A percentile compares a stretch with the other conserved stretches of the same genome.
phyloP scores from a whole-genome alignment of 2,888 invertebrate species.

The Cybosia mesomella region DNA sequence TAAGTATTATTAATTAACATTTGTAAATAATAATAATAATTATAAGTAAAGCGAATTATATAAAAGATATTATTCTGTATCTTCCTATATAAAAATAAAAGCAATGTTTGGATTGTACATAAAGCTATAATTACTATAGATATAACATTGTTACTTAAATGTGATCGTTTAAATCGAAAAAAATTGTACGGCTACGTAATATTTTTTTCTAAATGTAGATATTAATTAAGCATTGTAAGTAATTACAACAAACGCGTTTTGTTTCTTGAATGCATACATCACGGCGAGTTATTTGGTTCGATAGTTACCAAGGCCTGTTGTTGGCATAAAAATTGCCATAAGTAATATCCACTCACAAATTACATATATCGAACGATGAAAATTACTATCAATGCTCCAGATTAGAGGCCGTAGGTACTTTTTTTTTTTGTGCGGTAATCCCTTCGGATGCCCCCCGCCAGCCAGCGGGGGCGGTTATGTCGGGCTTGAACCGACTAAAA shows the following conservation, averaged over 20 bases:
- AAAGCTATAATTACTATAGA: constrained; percentile 63
- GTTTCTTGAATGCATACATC: constrained; percentile 43
- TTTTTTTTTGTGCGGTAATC: too few species aligned
- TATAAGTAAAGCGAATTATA: constrained; percentile 59
- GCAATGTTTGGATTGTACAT: constrained; percentile 83
- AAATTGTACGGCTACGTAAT: constrained; percentile 69
- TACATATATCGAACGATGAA: constrained; percentile 26
- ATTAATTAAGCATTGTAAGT: constrained; percentile 47
- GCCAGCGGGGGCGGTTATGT: too few species aligned
- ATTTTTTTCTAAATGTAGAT: constrained; percentile 57
- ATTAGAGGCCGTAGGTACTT: constrained; percentile 22
- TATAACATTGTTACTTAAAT: constrained; percentile 80
- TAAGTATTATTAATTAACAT: constrained; percentile 78
- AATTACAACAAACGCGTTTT: constrained; percentile 44
- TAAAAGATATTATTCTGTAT: constrained; percentile 61
- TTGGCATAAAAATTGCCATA: constrained; percentile 35
- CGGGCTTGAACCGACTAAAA: too few species aligned
- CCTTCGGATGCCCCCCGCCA: too few species aligned
- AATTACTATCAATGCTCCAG: constrained; percentile 35
- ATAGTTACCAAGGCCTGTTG: constrained; percentile 60
- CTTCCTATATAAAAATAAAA: constrained; percentile 69
- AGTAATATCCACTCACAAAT: constrained; percentile 42
- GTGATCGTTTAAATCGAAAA: constrained; percentile 74
- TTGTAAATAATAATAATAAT: constrained; percentile 73
- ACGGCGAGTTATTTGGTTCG: constrained; percentile 55